Evolutionary conservation across 2,797 vertebrate genomes (phyloP), one percentile per base, ranked within the genome.

Genomic region (Microcaecilia unicolor): DNA sequence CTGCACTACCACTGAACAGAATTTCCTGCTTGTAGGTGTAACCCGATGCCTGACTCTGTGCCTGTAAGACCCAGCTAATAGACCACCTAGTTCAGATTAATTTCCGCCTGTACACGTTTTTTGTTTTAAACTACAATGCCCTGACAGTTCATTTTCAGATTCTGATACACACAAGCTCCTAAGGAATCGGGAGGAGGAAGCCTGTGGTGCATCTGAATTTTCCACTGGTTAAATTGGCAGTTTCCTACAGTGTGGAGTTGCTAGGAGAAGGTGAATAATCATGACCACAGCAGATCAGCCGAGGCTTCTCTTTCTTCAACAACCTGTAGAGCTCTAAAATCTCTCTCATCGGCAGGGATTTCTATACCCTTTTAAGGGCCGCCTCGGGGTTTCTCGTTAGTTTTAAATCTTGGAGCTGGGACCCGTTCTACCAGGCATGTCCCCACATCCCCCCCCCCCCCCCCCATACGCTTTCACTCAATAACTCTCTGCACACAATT

Each of bases 211-310:
- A 67, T 62, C 72, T 44, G 55, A 43, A n/a, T 55, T 74, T 76
- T 48, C 43, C 36, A 36, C 55, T 41, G 56, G 48, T 65, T 64
- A 61, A 80, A 68, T 34, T 74, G 66, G 56, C 77, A 61, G 70
- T 70, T 68, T 66, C 78, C 72, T 65, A 57, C 72, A 61, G 74
- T 56, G 74, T 47, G 50, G 69, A 79, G 78, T 80, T 83, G 78
- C 78, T 77, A 81, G 76, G 78, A 80, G 76, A 74, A 70, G 74
- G 70, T 73, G 70, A 75, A 81, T 67, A 64, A 67, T 74, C 62
- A 53, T 61, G 24, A 57, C 76, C 66, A 51, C 60, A 55, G 51
- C 66, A 34, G n/a, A n/a, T 35, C 40, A 31, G 28, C 36, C 34
- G 29, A 46, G 57, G 45, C 12, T 15, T 41, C 33, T 43, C 44